phyloP scores from a whole-genome alignment of 2,888 invertebrate species.

The Eudasyphora cyanicolor region DNA sequence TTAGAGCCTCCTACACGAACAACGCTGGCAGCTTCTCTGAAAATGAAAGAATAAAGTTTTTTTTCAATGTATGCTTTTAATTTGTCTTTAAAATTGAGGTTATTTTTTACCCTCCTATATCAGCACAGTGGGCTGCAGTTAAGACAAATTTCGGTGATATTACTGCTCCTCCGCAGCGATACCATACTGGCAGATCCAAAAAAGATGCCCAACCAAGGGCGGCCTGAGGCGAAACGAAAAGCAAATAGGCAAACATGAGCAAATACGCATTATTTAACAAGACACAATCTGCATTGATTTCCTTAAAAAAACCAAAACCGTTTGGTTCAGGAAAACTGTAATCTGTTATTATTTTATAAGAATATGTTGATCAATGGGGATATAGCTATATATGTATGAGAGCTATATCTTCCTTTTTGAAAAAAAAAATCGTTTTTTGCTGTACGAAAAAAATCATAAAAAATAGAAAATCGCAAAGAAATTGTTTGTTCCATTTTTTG shows the following conservation, averaged over 20 bases:
- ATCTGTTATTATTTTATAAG: too few relatives aligned
- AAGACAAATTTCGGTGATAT: slow-evolving; percentile 66
- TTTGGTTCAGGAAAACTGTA: too few relatives aligned
- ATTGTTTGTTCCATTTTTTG: too few relatives aligned
- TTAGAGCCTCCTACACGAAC: slow-evolving; percentile 64
- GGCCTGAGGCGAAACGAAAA: slow-evolving; percentile 60
- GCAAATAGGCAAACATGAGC: background rate
- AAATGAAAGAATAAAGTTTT: background rate
- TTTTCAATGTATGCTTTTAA: background rate
- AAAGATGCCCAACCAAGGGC: slow-evolving; percentile 66
- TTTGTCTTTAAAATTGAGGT: background rate
- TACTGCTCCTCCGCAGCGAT: slow-evolving; percentile 67
- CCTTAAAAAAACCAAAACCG: too few relatives aligned
- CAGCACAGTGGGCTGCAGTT: slow-evolving; percentile 69
- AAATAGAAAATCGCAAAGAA: too few relatives aligned
- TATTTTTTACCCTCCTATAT: slow-evolving; percentile 66
- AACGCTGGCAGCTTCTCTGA: slow-evolving; percentile 58
- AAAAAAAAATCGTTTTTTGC: too few relatives aligned
- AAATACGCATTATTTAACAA: too few relatives aligned
- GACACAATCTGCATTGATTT: too few relatives aligned
- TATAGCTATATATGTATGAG: too few relatives aligned
- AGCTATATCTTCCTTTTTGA: too few relatives aligned
- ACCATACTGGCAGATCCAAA: slow-evolving; percentile 51
- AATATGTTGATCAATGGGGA: too few relatives aligned
- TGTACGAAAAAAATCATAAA: too few relatives aligned